Percentiles rank a stretch among this genome's conserved stretches.
phyloP scores from a whole-genome alignment of 2,797 vertebrate species.

The Dipus sagitta region DNA sequence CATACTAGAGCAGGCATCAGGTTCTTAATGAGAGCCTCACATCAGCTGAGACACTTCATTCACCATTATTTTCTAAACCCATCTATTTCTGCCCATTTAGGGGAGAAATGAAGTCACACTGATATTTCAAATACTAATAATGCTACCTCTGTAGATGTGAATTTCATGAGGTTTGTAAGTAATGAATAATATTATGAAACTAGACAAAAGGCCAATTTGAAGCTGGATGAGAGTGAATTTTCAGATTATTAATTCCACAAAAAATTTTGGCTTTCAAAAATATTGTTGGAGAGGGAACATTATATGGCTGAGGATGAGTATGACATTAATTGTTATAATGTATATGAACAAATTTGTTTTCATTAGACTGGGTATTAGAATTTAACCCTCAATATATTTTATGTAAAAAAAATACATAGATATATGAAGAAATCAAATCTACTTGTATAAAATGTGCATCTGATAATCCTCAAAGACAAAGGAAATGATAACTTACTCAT shows the following conservation, averaged over 20 bases:
- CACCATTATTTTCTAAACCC: slow-evolving; percentile 51
- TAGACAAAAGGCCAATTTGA: slow-evolving; percentile 55
- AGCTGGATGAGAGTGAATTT: slow-evolving; percentile 44
- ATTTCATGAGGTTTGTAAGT: slow-evolving; percentile 45
- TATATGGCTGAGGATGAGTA: neutral
- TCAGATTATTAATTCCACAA: slow-evolving; percentile 67
- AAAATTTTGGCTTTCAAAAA: slow-evolving; percentile 60
- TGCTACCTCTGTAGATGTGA: neutral
- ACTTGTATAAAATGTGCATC: slow-evolving; percentile 28
- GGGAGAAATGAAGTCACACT: slow-evolving; percentile 56
- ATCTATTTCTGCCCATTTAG: slow-evolving; percentile 46
- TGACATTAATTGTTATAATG: neutral
- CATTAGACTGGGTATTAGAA: neutral
- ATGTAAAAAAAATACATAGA: neutral
- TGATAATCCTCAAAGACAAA: slow-evolving; percentile 33
- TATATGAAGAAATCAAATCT: slow-evolving; percentile 46
- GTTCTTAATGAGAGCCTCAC: slow-evolving; percentile 56
- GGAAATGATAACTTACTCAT: neutral
- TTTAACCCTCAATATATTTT: neutral
- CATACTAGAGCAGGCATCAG: neutral
- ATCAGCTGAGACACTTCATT: slow-evolving; percentile 65
- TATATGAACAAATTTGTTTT: neutral
- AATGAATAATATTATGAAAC: slow-evolving; percentile 55
- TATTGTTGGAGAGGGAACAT: neutral
- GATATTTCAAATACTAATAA: slow-evolving; percentile 64